Evolutionary conservation across 2,797 vertebrate genomes (phyloP), one percentile per base, ranked within the genome.

Genomic region (Harpagifer antarcticus): DNA sequence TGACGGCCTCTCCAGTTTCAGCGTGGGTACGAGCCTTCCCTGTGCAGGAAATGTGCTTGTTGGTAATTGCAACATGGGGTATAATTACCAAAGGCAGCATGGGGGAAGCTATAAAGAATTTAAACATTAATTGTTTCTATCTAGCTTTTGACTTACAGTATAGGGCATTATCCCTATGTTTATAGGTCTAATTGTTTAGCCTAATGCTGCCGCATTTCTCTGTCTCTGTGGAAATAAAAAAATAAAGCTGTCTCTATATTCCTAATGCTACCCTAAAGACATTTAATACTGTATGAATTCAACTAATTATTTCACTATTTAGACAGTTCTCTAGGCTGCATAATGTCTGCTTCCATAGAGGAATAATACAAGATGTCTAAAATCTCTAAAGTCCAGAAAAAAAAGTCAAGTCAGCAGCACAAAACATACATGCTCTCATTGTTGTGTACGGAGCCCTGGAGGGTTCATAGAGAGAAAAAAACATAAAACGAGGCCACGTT

Each of bases 111-210:
- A 70, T 86, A 68, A 83, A 62, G 61, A 78, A 84, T 68, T 50
- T 79, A 33, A 68, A 62, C 23, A 70, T 82, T 79, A 1, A 76
- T 69, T 83, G 20, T 82, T 84, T 81, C 61, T 58, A 63, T 83
- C 14, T 15, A 45, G 77, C 53, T 33, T 79, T 83, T 78, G 23
- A 64, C 20, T 75, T 43, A 59, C 60, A 59, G 27, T 27, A 27
- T 27, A 27, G 27, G 27, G 27, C 27, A 5, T 27, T 27, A 27
- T 27, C 4, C 27, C 27, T 5, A 27, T 27, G 27, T 27, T 5
- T 71, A 60, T 15, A 76, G 67, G 66, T 79, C 49, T 58, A 87
- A 75, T 86, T 84, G 48, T 69, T 59, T 59, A 1, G 50, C 33
- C 58, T 63, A 66, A 76, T 66, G 57, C 54, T 76, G 37, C 52